Percentiles rank a stretch among this genome's conserved stretches.
Conservation (phyloP, 2,797 vertebrate species). For the Ficedula albicollis region DNA sequence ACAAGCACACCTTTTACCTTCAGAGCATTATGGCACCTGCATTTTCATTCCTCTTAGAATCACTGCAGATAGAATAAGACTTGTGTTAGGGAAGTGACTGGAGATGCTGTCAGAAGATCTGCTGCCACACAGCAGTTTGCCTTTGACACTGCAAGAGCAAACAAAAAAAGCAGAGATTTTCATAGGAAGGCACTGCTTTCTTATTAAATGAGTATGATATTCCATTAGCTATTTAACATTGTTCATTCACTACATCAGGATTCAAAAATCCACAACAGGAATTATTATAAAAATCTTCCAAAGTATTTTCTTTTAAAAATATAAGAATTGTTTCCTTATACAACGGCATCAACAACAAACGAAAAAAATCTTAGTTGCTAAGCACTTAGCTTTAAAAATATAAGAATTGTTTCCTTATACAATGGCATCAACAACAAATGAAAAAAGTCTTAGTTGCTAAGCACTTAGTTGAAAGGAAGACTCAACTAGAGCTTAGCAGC, state of each 20-base stretch:
- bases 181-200: not conserved
- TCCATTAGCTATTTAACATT: not conserved
- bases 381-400: rapidly evolving
- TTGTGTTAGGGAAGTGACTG: not conserved
- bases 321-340: not conserved
- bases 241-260: not conserved
- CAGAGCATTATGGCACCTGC: slow-evolving; percentile 15
- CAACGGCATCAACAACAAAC: not conserved
- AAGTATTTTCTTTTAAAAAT: not conserved
- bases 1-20: slow-evolving; percentile 39
- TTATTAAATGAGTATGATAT: not conserved
- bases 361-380: not conserved
- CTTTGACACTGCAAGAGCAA: not conserved
- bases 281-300: not conserved
- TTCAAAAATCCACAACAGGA: not conserved
- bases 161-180: not conserved
- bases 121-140: not conserved
- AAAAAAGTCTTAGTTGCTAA: not conserved
- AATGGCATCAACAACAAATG: not conserved
- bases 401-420: not conserved
- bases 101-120: not conserved
- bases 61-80: slow-evolving; percentile 44
- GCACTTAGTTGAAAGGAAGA: not conserved
- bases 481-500: not conserved
- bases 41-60: slow-evolving; percentile 69